Conservation (phyloP, 2,797 vertebrate genomes). For the Coracias cyanogaster region DNA sequence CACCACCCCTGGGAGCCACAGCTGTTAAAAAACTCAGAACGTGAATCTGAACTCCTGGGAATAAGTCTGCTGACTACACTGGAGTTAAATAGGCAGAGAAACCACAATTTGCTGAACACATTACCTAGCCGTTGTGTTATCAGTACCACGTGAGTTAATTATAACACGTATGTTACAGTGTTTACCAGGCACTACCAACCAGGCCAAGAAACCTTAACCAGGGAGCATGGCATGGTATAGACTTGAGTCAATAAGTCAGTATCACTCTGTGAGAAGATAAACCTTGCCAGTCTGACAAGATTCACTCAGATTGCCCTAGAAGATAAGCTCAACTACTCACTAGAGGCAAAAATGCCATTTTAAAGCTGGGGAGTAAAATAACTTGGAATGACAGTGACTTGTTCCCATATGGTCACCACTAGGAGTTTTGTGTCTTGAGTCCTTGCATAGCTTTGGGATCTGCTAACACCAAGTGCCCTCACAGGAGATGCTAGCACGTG, state of each 20-base stretch:
- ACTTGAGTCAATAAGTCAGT: background rate
- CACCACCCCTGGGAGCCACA: background rate
- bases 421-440: background rate
- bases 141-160: background rate
- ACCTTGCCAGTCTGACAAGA: background rate
- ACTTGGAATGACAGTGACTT: background rate
- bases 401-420: background rate
- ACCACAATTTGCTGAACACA: background rate
- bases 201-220: background rate
- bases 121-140: background rate
- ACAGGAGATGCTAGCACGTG: background rate
- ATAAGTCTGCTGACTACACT: background rate
- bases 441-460: background rate
- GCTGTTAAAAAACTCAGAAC: background rate
- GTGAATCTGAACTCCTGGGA: background rate
- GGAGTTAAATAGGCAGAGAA: background rate
- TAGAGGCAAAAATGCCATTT: background rate
- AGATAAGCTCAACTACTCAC: background rate
- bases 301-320: background rate
- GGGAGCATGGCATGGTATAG: background rate
- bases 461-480: background rate
- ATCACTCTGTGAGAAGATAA: background rate
- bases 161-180: rapidly evolving
- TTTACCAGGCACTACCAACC: background rate
- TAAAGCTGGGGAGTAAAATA: background rate